A percentile compares a stretch with the other conserved stretches of the same genome.
These are phyloP conservation scores for Corvus moneduloides DNA, from an alignment of 2,113 vertebrate species.

Conservation along the genomic window DNA sequence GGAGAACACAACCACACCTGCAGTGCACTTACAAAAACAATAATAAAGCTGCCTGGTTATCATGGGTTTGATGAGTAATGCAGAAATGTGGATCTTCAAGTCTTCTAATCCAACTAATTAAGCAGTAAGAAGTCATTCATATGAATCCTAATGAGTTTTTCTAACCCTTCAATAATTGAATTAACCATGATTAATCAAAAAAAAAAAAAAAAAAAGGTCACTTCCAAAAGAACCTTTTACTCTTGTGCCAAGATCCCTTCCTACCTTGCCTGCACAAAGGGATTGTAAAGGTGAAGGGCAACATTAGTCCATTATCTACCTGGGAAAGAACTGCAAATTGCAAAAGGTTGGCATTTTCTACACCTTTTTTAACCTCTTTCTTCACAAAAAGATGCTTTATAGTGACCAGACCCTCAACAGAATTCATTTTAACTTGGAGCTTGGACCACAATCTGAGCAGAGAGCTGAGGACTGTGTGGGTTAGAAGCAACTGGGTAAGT, in stretches of 20 bases:
- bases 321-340: background rate
- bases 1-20: background rate
- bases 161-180: background rate
- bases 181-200: background rate
- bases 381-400: background rate
- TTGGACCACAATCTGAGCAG: background rate
- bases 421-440: background rate
- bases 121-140: background rate
- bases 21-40: rapidly evolving
- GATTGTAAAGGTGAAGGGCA: background rate
- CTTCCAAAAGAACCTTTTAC: background rate
- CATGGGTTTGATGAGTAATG: background rate
- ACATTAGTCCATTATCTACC: background rate
- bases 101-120: background rate
- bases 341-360: background rate
- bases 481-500: background rate
- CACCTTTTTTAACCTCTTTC: background rate
- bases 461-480: background rate
- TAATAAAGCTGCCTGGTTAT: background rate
- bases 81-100: background rate
- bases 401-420: background rate
- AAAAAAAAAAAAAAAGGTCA: background rate
- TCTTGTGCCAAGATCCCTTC: background rate
- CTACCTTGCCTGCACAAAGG: background rate
- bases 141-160: constrained; percentile 22